Evolutionary conservation across 2,797 vertebrate genomes (phyloP).

Genomic region (Cuniculus paca): DNA sequence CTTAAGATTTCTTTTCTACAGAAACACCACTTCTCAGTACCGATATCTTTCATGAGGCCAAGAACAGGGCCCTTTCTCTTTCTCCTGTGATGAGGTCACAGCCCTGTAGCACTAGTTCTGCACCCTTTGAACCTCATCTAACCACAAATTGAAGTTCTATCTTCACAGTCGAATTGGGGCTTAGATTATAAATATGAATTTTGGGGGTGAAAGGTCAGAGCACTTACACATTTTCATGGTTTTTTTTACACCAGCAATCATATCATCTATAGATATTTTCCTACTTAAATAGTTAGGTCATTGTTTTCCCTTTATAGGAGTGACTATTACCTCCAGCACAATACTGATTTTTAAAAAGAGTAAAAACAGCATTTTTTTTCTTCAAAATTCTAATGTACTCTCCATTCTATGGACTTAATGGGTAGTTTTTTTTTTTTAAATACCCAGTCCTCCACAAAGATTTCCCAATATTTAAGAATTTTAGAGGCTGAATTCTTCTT

Average conservation of each 20-base stretch:
- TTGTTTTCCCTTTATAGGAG: not conserved
- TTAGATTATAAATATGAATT: not conserved
- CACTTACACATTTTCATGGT: not conserved
- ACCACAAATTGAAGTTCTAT: not conserved
- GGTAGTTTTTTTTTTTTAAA: not conserved
- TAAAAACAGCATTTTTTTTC: not conserved
- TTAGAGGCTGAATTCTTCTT: not conserved
- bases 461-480: not conserved
- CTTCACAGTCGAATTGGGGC: not conserved
- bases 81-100: not conserved
- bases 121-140: not conserved
- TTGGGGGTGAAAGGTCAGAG: not conserved
- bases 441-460: not conserved
- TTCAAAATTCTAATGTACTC: not conserved
- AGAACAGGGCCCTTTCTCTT: not conserved
- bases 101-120: not conserved
- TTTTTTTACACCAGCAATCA: not conserved
- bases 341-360: not conserved
- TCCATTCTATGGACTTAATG: not conserved
- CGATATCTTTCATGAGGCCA: not conserved
- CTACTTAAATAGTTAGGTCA: not conserved
- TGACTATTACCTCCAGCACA: not conserved
- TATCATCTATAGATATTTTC: not conserved
- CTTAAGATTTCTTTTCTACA: not conserved
- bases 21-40: not conserved